Base-by-base conservation (phyloP, 2,113 vertebrate genomes). In the Chaetura pelagica region DNA sequence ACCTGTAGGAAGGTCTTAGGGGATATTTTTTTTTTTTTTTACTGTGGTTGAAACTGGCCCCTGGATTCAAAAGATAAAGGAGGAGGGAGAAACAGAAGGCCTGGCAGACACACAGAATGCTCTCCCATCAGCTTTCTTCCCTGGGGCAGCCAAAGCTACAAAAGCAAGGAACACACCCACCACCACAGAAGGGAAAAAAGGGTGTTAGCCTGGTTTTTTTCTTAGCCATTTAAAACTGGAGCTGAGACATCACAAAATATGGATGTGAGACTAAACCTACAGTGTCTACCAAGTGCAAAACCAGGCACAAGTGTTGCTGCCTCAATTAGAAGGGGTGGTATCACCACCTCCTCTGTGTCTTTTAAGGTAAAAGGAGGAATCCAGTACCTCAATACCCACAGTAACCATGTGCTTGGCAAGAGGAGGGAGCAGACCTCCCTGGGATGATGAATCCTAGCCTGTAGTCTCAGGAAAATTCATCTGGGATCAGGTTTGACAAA, bases 341-440 rank as follows among this genome's bases (percentile, higher is more conserved):
- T 23, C 49, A 57, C 61, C 8, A 3, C 61, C 52, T 87, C 77
- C 64, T 84, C 59, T 54, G 32, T 5, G 5, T 40, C 17, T 32
- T 91, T 81, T 38, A 20, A 34, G 48, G n/a, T 6, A 24, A 71
- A 64, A 80, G 24, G 78, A 38, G 40, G 38, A 38, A 38, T 42
- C 14, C 40, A 42, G 40, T 10, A 14, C 13, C 40, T 42, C 8
- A 42, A 42, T 9, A 76, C 24, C 67, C 29, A 7, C 18, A 40
- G 10, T 17, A 42, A n/a, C 30, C 27, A 12, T 9, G 1, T 21
- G 12, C 57, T 16, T 0, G 0, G 24, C 8, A 69, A 19, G 52
- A 92, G 7, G 9, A 86, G 16, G 18, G 23, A 48, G 21, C 16
- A 90, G 94, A 38, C 12, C 34, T 89, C 69, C 46, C 32, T 0